Evolutionary conservation across 2,113 vertebrate species (phyloP).

Genomic region (Accipiter cooperii): DNA sequence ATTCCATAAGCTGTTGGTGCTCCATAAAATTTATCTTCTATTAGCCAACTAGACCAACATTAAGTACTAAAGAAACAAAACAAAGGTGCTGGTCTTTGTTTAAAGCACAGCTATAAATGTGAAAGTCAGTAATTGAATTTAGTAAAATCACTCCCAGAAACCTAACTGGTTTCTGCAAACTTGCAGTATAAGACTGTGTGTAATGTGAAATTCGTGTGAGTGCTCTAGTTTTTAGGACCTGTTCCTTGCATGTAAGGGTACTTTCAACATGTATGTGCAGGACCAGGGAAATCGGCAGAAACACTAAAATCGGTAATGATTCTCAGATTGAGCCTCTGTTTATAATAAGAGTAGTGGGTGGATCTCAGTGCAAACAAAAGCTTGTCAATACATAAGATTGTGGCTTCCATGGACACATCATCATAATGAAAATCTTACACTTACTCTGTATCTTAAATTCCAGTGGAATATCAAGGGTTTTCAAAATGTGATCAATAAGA

Average conservation of each 20-base stretch:
- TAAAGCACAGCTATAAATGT: background rate
- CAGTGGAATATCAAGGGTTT: background rate
- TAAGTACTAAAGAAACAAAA: background rate
- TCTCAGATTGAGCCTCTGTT: background rate
- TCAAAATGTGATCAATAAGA: conserved; percentile 10
- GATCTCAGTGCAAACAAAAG: background rate
- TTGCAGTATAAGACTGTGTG: background rate
- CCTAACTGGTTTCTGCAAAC: background rate
- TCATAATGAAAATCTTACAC: background rate
- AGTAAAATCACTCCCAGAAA: background rate
- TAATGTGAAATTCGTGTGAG: background rate
- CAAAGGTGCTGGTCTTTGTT: background rate
- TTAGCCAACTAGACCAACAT: background rate
- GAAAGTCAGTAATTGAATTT: background rate
- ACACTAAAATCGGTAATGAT: background rate
- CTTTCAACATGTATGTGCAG: background rate
- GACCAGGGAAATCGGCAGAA: background rate
- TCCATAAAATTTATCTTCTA: background rate
- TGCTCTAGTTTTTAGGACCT: background rate
- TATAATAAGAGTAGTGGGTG: background rate
- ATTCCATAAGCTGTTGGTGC: background rate
- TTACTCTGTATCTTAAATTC: background rate
- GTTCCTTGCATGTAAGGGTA: background rate
- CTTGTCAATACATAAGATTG: background rate
- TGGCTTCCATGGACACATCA: background rate